Conservation (phyloP, 2,113 vertebrate species). For the Xyliphius kryptos region DNA sequence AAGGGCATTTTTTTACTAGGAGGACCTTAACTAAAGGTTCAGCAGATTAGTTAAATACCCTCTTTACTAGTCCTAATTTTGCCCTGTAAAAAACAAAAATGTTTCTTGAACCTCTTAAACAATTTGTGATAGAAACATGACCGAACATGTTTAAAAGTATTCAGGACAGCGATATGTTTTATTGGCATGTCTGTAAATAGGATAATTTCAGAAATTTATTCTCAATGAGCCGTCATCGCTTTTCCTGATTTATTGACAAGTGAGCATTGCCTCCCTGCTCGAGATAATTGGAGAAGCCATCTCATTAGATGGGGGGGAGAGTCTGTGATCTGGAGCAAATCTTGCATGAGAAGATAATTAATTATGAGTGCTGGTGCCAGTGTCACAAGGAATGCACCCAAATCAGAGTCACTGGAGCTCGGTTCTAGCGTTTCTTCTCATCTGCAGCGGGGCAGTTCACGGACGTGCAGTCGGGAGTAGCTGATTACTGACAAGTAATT, state of each 20-base stretch:
- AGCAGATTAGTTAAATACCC: conserved; percentile 20
- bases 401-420: conserved; percentile 38
- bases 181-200: conserved; percentile 55
- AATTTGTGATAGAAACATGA: conserved; percentile 36
- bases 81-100: too few relatives aligned
- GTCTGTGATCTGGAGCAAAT: conserved; percentile 53
- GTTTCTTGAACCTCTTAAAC: too few relatives aligned
- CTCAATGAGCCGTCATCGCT: conserved; percentile 52
- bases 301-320: conserved; percentile 59
- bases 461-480: conserved; percentile 76
- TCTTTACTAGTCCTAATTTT: conserved; percentile 12
- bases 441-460: conserved; percentile 61
- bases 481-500: conserved; percentile 86
- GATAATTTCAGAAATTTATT: conserved; percentile 64
- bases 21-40: not conserved
- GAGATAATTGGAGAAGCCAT: conserved; percentile 61
- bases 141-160: conserved; percentile 38
- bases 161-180: conserved; percentile 40
- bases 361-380: conserved; percentile 55
- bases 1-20: too few relatives aligned
- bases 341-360: conserved; percentile 58
- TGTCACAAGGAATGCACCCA: conserved; percentile 47
- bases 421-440: conserved; percentile 47
- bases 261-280: conserved; percentile 47
- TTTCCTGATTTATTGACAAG: conserved; percentile 63